Conservation (phyloP, 2,113 vertebrate genomes). For the Perca schrenkii region DNA sequence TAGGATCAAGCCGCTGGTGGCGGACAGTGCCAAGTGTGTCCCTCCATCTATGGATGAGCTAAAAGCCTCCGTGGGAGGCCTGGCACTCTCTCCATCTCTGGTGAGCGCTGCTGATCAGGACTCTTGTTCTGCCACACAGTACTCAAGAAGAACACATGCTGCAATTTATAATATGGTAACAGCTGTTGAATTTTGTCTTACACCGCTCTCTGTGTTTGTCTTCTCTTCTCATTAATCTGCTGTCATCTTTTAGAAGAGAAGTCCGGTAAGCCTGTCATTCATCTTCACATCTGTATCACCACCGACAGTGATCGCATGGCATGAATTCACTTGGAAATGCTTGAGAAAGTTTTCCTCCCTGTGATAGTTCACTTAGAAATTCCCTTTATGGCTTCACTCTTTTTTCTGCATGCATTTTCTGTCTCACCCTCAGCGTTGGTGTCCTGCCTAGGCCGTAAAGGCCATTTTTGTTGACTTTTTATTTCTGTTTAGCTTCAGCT, state of each 20-base stretch:
- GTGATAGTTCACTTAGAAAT: constrained; percentile 5
- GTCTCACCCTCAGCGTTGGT: constrained; percentile 10
- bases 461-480: constrained; percentile 8
- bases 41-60: constrained; percentile 93
- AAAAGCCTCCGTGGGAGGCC: constrained; percentile 93
- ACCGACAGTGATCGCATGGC: constrained; percentile 35
- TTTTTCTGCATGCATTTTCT: constrained; percentile 33
- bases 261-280: constrained; percentile 90
- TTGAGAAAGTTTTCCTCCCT: not conserved
- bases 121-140: not conserved
- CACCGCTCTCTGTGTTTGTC: constrained; percentile 40
- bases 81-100: constrained; percentile 95
- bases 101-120: constrained; percentile 82
- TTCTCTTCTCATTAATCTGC: constrained; percentile 47
- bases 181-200: constrained; percentile 28
- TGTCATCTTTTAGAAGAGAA: constrained; percentile 89
- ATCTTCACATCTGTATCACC: constrained; percentile 27
- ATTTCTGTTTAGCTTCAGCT: constrained; percentile 44
- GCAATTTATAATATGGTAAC: not conserved
- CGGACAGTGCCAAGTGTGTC: constrained; percentile 88
- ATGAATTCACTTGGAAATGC: constrained; percentile 31
- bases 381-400: not conserved
- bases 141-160: constrained; percentile 1
- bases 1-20: constrained; percentile 94
- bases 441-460: not conserved